These are phyloP conservation scores for Otus sunia DNA, from an alignment of 2,113 vertebrate genomes.

Conservation along the genomic window DNA sequence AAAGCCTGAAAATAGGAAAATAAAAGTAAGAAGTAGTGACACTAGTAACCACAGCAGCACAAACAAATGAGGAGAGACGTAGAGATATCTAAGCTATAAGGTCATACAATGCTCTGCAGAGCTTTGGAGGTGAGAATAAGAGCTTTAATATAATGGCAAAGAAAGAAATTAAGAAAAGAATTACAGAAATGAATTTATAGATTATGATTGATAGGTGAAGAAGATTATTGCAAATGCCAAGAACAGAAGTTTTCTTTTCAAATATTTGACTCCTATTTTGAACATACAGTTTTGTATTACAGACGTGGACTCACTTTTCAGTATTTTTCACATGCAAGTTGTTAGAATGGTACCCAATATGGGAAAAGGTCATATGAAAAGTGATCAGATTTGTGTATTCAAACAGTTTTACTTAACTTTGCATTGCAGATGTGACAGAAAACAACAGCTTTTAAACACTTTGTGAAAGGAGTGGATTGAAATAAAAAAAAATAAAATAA, in stretches of 20 bases:
- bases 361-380: background rate
- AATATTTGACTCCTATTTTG: background rate
- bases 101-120: background rate
- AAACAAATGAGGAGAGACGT: background rate
- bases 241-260: background rate
- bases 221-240: background rate
- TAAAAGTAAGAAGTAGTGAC: background rate
- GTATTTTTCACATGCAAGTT: background rate
- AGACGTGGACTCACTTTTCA: background rate
- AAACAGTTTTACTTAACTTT: background rate
- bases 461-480: background rate
- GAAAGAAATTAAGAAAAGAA: background rate
- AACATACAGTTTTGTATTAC: background rate
- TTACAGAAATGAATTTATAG: background rate
- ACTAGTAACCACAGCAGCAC: background rate
- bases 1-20: background rate
- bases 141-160: background rate
- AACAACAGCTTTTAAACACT: background rate
- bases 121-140: background rate
- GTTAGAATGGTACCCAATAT: background rate
- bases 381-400: background rate
- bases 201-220: background rate
- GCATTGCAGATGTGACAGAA: background rate
- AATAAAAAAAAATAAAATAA: background rate
- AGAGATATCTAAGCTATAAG: background rate